Conservation (phyloP, 2,113 vertebrate genomes). For the Sinocyclocheilus anshuiensis region DNA sequence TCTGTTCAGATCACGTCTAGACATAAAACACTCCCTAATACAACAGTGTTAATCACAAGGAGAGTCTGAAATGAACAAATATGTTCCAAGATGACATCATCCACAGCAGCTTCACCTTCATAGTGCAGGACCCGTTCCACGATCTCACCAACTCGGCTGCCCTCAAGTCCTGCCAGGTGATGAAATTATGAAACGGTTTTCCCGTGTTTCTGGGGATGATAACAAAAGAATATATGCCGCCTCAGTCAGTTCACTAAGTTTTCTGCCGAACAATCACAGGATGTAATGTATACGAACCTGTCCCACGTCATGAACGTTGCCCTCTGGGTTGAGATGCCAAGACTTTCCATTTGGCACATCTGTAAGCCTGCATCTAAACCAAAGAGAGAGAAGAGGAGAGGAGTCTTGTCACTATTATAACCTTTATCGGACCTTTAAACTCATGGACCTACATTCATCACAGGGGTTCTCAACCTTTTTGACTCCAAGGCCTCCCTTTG, state of each 20-base stretch:
- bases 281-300: conserved; percentile 71
- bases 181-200: conserved; percentile 94
- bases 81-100: neutral
- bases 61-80: neutral
- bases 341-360: conserved; percentile 84
- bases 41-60: neutral
- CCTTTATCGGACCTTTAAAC: too few relatives aligned
- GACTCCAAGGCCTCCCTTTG: too few relatives aligned
- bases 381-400: neutral
- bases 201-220: conserved; percentile 84
- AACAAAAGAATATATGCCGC: neutral
- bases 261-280: neutral
- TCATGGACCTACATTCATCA: neutral
- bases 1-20: too few relatives aligned
- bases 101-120: conserved; percentile 81
- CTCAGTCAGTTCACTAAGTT: neutral
- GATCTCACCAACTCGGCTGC: conserved; percentile 84
- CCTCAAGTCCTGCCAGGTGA: conserved; percentile 95
- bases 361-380: conserved; percentile 83
- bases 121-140: conserved; percentile 87
- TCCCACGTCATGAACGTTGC: conserved; percentile 94
- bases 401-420: neutral
- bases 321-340: conserved; percentile 94
- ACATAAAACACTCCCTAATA: neutral
- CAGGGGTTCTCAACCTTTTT: neutral